Percentiles rank a stretch among this genome's conserved stretches.
These are phyloP conservation scores for Phanerotoma sp. DNA, from an alignment of 2,888 invertebrate species.

Conservation along the genomic window DNA sequence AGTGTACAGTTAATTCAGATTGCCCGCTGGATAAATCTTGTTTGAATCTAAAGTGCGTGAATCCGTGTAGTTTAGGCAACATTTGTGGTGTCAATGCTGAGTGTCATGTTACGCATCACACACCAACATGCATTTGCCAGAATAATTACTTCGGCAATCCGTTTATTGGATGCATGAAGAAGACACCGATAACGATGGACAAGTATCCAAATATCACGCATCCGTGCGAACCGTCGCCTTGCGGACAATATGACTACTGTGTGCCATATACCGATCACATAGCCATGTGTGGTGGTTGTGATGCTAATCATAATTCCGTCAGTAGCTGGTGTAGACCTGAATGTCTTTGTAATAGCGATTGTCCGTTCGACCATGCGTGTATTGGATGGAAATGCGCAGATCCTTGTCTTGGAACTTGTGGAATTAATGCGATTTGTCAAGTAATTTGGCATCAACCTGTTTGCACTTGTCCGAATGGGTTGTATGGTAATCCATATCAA, in stretches of 20 bases:
- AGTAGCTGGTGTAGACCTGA: constrained; percentile 80
- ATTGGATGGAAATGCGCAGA: constrained; percentile 68
- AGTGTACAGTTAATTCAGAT: constrained; percentile 81
- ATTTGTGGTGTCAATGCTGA: constrained; percentile 80
- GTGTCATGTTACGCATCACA: constrained; percentile 78
- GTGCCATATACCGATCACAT: constrained; percentile 72
- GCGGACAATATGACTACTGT: constrained; percentile 69
- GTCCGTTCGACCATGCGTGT: constrained; percentile 75
- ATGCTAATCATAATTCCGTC: constrained; percentile 60
- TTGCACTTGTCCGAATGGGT: constrained; percentile 78
- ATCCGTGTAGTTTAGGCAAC: constrained; percentile 71
- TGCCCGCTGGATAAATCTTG: constrained; percentile 76
- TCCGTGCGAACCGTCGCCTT: constrained; percentile 79
- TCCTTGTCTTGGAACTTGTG: constrained; percentile 73
- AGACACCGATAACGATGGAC: constrained; percentile 45
- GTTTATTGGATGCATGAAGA: constrained; percentile 70
- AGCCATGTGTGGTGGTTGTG: constrained; percentile 78
- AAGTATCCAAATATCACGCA: constrained; percentile 61
- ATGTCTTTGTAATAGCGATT: constrained; percentile 80
- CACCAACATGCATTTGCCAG: constrained; percentile 78
- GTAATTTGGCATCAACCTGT: constrained; percentile 77
- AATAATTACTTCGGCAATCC: constrained; percentile 80
- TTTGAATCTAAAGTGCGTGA: constrained; percentile 71
- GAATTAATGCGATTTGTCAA: constrained; percentile 75
- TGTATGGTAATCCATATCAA: constrained; percentile 76